phyloP scores from a whole-genome alignment of 2,113 vertebrate genomes.

The Indicator indicator region DNA sequence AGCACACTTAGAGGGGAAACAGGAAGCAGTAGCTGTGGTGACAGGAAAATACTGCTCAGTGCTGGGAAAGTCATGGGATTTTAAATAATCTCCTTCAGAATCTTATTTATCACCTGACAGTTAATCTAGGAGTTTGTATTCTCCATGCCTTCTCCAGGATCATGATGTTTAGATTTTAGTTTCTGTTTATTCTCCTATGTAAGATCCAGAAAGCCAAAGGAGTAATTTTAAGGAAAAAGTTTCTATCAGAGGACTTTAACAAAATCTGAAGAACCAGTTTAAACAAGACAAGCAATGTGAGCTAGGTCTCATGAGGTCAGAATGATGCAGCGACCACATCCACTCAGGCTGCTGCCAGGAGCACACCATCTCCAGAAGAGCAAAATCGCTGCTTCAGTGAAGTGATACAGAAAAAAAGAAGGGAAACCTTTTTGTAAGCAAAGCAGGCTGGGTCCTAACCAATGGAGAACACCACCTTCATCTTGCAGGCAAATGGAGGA shows the following conservation, averaged over 20 bases:
- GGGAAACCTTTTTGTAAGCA: background rate
- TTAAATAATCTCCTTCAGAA: background rate
- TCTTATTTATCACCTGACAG: background rate
- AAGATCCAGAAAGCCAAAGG: background rate
- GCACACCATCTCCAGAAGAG: background rate
- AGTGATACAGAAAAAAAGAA: background rate
- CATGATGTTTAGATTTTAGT: background rate
- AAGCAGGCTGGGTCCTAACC: background rate
- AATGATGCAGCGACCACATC: background rate
- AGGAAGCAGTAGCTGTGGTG: background rate
- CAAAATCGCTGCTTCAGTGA: background rate
- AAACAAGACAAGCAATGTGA: fast-evolving
- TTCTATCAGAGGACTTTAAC: background rate
- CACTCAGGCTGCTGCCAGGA: background rate
- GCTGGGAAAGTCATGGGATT: background rate
- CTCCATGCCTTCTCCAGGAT: background rate
- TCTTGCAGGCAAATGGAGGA: background rate
- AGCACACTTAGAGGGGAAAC: fast-evolving
- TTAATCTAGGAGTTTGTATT: background rate
- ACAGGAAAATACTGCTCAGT: background rate
- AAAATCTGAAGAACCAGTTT: background rate
- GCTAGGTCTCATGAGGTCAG: background rate
- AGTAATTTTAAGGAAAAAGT: background rate
- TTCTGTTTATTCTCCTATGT: background rate
- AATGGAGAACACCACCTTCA: background rate